These are phyloP conservation scores for Oryzaephilus surinamensis DNA, from an alignment of 1,140 invertebrate species.

Conservation along the genomic window DNA sequence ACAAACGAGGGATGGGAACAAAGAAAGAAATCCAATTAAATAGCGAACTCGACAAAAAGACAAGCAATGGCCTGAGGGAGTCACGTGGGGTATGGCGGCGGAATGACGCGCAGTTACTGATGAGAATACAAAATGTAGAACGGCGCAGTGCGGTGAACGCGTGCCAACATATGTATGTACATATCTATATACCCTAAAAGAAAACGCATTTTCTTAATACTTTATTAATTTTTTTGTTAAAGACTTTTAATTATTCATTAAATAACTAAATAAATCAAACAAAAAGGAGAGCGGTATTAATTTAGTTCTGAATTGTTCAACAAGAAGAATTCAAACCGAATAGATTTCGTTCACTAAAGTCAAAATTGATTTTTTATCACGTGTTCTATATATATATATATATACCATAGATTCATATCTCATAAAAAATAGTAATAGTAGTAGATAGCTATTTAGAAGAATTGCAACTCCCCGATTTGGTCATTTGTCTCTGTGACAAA, in stretches of 20 bases:
- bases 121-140: conserved; percentile 21
- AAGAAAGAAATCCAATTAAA: conserved; percentile 28
- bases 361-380: no score
- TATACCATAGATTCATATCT: no score
- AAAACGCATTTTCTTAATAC: no score
- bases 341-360: neutral
- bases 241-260: conserved; percentile 5
- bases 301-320: neutral
- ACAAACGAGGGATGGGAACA: conserved; percentile 17
- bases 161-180: conserved; percentile 10
- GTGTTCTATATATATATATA: no score
- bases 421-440: no score
- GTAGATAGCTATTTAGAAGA: no score
- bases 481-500: no score
- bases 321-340: neutral
- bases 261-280: conserved; percentile 5
- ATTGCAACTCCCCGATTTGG: no score
- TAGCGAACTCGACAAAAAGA: conserved; percentile 10
- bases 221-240: no score
- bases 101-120: conserved; percentile 12
- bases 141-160: conserved; percentile 12
- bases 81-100: conserved; percentile 7
- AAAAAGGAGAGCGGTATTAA: neutral
- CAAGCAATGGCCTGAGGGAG: no score
- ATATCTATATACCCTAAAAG: no score